A percentile compares a stretch with the other conserved stretches of the same genome.
These are phyloP conservation scores for Ophion costatus DNA, from an alignment of 2,888 invertebrate genomes.

Conservation along the genomic window DNA sequence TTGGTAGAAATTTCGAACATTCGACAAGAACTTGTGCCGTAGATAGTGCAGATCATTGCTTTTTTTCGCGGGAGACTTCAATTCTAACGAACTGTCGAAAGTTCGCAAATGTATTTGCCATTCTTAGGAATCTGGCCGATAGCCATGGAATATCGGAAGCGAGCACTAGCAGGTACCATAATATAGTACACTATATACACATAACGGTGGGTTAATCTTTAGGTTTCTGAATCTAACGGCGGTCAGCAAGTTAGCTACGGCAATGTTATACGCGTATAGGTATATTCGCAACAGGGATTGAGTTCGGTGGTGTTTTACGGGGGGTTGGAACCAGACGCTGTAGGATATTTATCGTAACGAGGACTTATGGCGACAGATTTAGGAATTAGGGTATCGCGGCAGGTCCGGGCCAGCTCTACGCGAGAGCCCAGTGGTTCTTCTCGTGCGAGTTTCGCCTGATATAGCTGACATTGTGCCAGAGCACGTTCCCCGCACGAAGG, in stretches of 20 bases:
- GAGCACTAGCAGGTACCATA: slow-evolving; percentile 47
- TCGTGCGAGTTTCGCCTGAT: slow-evolving; percentile 36
- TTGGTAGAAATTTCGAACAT: background rate
- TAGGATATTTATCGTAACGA: slow-evolving; percentile 84
- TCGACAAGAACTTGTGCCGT: background rate
- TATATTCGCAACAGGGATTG: slow-evolving; percentile 38
- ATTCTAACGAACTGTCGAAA: background rate
- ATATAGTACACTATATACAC: slow-evolving; percentile 49
- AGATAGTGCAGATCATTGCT: background rate
- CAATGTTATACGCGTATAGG: slow-evolving; percentile 18
- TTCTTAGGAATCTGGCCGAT: slow-evolving; percentile 47
- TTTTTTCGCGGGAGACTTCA: background rate
- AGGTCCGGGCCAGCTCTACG: slow-evolving; percentile 77
- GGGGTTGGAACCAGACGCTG: slow-evolving; percentile 71
- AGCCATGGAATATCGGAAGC: slow-evolving; percentile 52
- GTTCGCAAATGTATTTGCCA: slow-evolving; percentile 8
- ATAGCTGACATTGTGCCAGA: slow-evolving; percentile 64
- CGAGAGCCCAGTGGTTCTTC: slow-evolving; percentile 50
- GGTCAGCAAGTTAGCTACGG: slow-evolving; percentile 61
- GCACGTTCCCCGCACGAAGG: slow-evolving; percentile 63
- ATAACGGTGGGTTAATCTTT: slow-evolving; percentile 51
- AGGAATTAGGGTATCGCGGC: slow-evolving; percentile 84
- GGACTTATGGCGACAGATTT: slow-evolving; percentile 84
- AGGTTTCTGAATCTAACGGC: slow-evolving; percentile 64
- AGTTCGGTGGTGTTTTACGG: slow-evolving; percentile 53